Percentiles rank a stretch among this genome's conserved stretches.
These are phyloP conservation scores for Drosophila oshimai DNA, from an alignment of 1,140 invertebrate species.

Conservation along the genomic window DNA sequence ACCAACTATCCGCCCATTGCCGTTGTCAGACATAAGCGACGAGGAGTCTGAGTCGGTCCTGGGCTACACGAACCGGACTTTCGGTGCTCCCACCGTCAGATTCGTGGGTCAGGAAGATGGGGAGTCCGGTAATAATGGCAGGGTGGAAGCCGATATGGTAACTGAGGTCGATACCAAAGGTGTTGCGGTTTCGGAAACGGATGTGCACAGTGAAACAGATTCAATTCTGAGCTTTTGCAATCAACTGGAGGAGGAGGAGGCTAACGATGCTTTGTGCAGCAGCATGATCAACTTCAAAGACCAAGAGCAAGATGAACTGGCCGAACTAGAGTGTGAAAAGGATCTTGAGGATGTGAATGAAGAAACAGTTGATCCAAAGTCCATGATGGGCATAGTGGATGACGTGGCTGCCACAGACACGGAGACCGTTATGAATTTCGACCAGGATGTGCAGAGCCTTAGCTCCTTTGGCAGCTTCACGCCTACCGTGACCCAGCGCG, in stretches of 20 bases:
- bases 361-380: neutral
- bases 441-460: conserved; percentile 14
- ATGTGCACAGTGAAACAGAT: neutral
- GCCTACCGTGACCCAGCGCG: neutral
- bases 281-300: neutral
- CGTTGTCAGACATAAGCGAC: conserved; percentile 43
- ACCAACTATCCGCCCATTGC: neutral
- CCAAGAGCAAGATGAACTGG: too few relatives aligned
- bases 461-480: conserved; percentile 11
- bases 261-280: neutral
- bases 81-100: conserved; percentile 48
- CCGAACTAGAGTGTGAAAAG: too few relatives aligned
- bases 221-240: conserved; percentile 16
- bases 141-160: neutral
- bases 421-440: conserved; percentile 18
- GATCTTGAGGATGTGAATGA: neutral
- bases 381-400: neutral
- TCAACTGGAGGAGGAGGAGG: conserved; percentile 26
- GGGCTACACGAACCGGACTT: conserved; percentile 49
- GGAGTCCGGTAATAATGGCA: neutral
- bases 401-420: conserved; percentile 6
- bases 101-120: conserved; percentile 29
- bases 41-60: conserved; percentile 34
- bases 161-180: neutral
- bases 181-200: neutral